Conservation (phyloP, 2,888 invertebrate genomes). For the Tetragonisca angustula region DNA sequence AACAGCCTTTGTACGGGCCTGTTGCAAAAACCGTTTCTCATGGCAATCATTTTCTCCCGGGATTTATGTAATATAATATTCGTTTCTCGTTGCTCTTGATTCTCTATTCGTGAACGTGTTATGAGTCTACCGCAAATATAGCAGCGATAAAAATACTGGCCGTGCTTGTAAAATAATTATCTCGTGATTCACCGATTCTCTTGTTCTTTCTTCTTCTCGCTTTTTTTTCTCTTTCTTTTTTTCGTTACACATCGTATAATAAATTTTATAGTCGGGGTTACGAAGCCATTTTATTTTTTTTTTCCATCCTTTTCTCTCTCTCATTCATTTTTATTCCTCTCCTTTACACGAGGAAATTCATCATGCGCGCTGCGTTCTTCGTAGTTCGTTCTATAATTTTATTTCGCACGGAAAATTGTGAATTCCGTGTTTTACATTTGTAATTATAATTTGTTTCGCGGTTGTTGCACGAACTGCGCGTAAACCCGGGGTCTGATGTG, state of each 20-base stretch:
- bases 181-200: constrained; percentile 33
- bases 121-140: constrained; percentile 43
- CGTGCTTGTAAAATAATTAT: constrained; percentile 50
- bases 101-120: constrained; percentile 26
- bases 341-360: constrained; percentile 6
- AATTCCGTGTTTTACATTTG: constrained; percentile 65
- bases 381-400: constrained; percentile 36
- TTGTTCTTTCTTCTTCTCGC: constrained; percentile 14
- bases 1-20: constrained; percentile 23
- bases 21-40: constrained; percentile 49
- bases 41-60: constrained; percentile 50
- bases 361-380: not conserved
- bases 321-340: no score
- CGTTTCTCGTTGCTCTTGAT: constrained; percentile 41
- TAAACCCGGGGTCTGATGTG: not conserved
- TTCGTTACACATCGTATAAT: constrained; percentile 32
- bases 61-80: constrained; percentile 62
- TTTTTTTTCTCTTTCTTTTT: constrained; percentile 14
- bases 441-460: constrained; percentile 65
- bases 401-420: constrained; percentile 40
- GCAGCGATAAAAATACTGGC: constrained; percentile 48
- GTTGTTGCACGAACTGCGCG: not conserved
- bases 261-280: not conserved
- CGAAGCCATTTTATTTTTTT: not conserved
- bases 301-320: not conserved